Conservation (phyloP, 2,888 invertebrate genomes). For the Desoria tigrina region DNA sequence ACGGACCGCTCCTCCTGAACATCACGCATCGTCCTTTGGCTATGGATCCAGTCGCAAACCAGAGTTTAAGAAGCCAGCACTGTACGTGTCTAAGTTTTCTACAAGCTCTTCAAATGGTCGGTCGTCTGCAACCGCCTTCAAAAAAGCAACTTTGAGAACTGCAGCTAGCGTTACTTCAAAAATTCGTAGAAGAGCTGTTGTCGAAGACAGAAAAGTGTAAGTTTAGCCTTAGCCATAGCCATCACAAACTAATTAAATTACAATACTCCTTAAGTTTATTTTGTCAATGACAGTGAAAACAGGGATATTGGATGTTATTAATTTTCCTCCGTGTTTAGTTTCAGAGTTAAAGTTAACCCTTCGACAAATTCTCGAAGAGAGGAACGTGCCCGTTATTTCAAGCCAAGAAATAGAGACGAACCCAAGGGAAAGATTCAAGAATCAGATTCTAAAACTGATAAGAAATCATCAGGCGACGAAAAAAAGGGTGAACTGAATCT, state of each 20-base stretch:
- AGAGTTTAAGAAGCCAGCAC: conserved; percentile 30
- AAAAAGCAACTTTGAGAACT: conserved; percentile 40
- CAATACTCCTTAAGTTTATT: too few species aligned
- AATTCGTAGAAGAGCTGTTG: conserved; percentile 28
- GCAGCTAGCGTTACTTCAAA: conserved; percentile 37
- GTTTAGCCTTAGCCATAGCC: too few species aligned
- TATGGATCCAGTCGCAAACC: conserved; percentile 15
- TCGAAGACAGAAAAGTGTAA: conserved; percentile 6
- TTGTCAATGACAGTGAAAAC: too few species aligned
- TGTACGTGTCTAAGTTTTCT: conserved; percentile 14
- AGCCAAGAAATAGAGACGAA: conserved; percentile 22
- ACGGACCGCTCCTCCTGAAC: conserved; percentile 53
- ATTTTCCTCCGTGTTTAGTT: too few species aligned
- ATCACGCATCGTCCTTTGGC: conserved; percentile 35
- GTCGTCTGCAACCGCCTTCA: conserved; percentile 26
- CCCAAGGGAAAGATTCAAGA: background rate
- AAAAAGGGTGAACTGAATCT: conserved; percentile 26
- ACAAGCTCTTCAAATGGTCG: conserved; percentile 16
- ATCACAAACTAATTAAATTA: too few species aligned
- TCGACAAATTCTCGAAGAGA: background rate
- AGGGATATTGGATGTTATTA: too few species aligned
- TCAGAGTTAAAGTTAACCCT: too few species aligned
- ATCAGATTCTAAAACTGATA: conserved; percentile 1
- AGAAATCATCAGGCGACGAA: conserved; percentile 6
- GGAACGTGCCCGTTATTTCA: background rate